Percentiles rank a stretch among this genome's conserved stretches.
Conservation (phyloP, 2,888 invertebrate species). For the Osmoderma eremita region DNA sequence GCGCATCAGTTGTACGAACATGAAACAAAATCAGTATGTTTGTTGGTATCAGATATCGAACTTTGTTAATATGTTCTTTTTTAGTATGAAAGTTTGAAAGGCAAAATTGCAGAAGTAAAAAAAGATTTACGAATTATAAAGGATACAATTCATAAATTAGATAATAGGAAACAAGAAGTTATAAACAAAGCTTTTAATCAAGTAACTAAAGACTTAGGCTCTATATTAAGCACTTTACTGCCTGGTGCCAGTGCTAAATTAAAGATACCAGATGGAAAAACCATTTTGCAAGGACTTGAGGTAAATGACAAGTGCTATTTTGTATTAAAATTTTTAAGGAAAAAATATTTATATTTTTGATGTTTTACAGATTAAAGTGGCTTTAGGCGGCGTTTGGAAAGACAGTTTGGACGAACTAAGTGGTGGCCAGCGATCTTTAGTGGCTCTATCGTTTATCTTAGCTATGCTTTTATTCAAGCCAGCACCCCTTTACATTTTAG, state of each 20-base stretch:
- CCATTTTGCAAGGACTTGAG: conserved; percentile 88
- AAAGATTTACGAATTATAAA: conserved; percentile 79
- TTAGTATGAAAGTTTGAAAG: conserved; percentile 71
- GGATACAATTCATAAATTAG: conserved; percentile 85
- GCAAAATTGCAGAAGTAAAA: conserved; percentile 75
- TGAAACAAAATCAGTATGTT: conserved; percentile 81
- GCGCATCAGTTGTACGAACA: conserved; percentile 88
- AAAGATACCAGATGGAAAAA: conserved; percentile 77
- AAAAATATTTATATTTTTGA: not conserved
- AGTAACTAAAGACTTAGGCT: conserved; percentile 93
- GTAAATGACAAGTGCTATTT: conserved; percentile 60
- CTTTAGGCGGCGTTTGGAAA: conserved; percentile 94
- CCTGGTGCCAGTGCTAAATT: conserved; percentile 91
- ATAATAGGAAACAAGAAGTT: conserved; percentile 88
- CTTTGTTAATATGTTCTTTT: too few relatives aligned
- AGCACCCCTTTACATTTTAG: conserved; percentile 97
- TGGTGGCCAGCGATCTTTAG: conserved; percentile 95
- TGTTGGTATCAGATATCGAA: too few relatives aligned
- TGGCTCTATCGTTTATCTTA: conserved; percentile 94
- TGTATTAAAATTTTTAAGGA: conserved; percentile 12
- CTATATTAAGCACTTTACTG: conserved; percentile 90
- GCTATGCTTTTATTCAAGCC: conserved; percentile 97
- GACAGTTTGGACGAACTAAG: conserved; percentile 95
- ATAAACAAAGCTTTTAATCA: conserved; percentile 84
- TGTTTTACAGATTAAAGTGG: conserved; percentile 76